Evolutionary conservation across 2,888 invertebrate genomes (phyloP).

Genomic region (Pandemis heparana): DNA sequence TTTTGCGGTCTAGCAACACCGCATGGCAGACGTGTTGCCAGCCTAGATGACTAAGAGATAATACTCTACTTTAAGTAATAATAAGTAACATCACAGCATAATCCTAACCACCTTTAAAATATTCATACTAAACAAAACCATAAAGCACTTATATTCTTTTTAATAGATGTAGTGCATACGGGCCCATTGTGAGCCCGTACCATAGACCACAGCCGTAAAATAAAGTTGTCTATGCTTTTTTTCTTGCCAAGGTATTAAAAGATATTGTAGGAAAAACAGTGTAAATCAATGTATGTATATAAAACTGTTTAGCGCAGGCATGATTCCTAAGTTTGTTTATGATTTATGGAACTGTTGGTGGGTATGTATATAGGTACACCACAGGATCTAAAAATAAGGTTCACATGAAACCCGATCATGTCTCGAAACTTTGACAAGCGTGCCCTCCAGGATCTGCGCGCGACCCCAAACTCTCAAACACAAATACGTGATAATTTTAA

Average conservation of each 20-base stretch:
- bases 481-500: slow-evolving; percentile 20
- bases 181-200: slow-evolving; percentile 40
- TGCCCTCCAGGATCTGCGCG: neutral
- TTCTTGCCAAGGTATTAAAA: neutral
- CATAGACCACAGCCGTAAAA: slow-evolving; percentile 41
- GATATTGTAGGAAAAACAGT: too few species aligned
- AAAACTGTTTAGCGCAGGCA: too few species aligned
- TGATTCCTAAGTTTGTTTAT: too few species aligned
- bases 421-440: neutral
- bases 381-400: neutral
- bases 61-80: too few species aligned
- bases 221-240: slow-evolving; percentile 39
- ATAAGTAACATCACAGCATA: neutral
- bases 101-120: too few species aligned
- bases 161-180: slow-evolving; percentile 29
- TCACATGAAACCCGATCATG: neutral
- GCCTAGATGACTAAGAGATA: too few species aligned
- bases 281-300: too few species aligned
- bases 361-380: too few species aligned
- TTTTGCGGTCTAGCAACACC: too few species aligned
- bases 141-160: slow-evolving; percentile 22
- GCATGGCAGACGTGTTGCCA: too few species aligned
- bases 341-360: too few species aligned
- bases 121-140: slow-evolving; percentile 22
- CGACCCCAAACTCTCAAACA: slow-evolving; percentile 20